Evolutionary conservation across 2,113 vertebrate genomes (phyloP), one percentile per base, ranked within the genome.

Genomic region (pig (Sus scrofa)): DNA sequence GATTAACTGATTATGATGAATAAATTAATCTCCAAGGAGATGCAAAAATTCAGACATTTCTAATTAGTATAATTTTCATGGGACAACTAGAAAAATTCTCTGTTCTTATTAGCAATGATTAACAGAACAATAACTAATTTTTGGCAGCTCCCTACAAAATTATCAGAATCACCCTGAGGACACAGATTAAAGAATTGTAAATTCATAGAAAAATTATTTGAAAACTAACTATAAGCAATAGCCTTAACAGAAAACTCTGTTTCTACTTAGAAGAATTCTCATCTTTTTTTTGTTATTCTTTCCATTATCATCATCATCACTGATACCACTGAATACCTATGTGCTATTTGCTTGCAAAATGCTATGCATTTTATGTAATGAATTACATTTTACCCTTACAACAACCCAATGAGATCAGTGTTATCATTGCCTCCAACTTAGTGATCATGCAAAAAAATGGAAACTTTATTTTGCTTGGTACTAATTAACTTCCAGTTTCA

Each of bases 1-100:
- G 98, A 99, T 99, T 99, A 99, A 99, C 98, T 98, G 98, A 98
- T 98, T 98, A 97, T 98, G 98, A 98, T 98, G 98, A 98, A 98
- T 98, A 99, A 98, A 99, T 99, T 99, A 98, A 98, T 99, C 98
- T 98, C 98, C 58, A 91, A 98, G 97, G 98, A 98, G 96, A 98
- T 98, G 98, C 98, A 98, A 96, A 98, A 98, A 98, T 98, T 98
- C 98, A 98, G 98, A 98, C 98, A 98, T 98, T 98, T 98, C 97
- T 98, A 99, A 99, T 99, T 98, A 98, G 98, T 91, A 98, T 98
- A 97, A 98, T 97, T 98, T 99, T 98, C 98, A 97, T 98, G 98
- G 98, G 98, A 97, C 97, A 98, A 96, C 96, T 97, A 97, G 94
- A 98, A 98, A 97, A 98, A 98, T 97, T 88, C 81, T 98, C 98